Base-by-base conservation (phyloP, 2,113 vertebrate species). In the Nipponia nippon region DNA sequence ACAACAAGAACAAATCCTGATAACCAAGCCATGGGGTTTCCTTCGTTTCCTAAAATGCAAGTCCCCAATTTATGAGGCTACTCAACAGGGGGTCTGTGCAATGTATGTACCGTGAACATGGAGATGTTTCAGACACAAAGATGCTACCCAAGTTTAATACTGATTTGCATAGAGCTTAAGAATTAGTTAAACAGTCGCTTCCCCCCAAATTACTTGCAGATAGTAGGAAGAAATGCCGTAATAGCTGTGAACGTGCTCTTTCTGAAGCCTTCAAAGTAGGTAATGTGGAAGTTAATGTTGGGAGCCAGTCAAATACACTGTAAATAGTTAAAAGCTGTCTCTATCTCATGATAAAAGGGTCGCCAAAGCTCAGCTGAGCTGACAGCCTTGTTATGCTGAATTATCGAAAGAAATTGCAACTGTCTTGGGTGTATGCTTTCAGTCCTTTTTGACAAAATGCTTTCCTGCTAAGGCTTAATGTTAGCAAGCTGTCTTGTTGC, bases 81-180 rank as follows among this genome's bases (percentile, higher is more conserved):
- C 47, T 75, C n/a, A 8, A 0, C 5, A 30, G 7, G 21, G 5
- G 7, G 2, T 44, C 36, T 77, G 0, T 47, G 46, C 27, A 16
- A 36, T 1, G 0, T 17, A 3, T 8, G 6, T 18, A 3, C 40
- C 1, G 3, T 25, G 70, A 76, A 47, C 29, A 32, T 6, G 5
- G 42, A 55, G 27, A 20, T 87, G 6, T 50, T 86, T 25, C 59
- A 79, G 38, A 46, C 32, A 67, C 6, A 18, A 58, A 55, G n/a
- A 26, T 47, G 17, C 44, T 69, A 16, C 23, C 72, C 1, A 3
- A 29, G 6, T 78, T 89, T 50, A 79, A 47, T 38, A 5, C 6
- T 76, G 40, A 44, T 46, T 34, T 75, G 2, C 21, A 12, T 3
- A 55, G 47, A 42, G 3, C 2, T 32, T 47, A 47, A 22, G 42